Evolutionary conservation across 2,888 invertebrate species (phyloP), one percentile per base, ranked within the genome.

Genomic region (Diarsia dahlii): DNA sequence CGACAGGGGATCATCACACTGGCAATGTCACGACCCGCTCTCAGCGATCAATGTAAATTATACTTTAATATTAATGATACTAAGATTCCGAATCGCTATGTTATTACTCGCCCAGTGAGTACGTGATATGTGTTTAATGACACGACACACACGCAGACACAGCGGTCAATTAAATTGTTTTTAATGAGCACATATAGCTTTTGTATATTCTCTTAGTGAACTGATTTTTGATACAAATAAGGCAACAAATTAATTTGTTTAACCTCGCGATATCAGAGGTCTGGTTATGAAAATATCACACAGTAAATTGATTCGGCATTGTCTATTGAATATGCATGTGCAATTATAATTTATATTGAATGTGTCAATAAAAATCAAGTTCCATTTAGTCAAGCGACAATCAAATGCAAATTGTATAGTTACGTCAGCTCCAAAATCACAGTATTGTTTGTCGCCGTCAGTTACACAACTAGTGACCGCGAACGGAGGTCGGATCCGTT

Each of bases 381-480:
- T 84, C 80, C 80, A 88, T 88, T 67, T 90, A 89, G 88, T 87
- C 89, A 90, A 88, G 87, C 82, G 88, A 89, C 89, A 91, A 92
- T 92, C 84, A 87, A 91, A 91, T 88, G 84, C 85, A 87, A 86
- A 90, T 88, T 86, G 78, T 84, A 80, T 86, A 81, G 90, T 94
- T 93, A 94, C 93, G 91, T 92, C 90, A 93, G 87, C 72, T 81
- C 83, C 82, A 82, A 89, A 88, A 89, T 89, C 86, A 90, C 89
- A 91, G 93, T 93, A 95, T 95, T 96, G 96, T 96, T 93, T 94
- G 95, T 95, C 93, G 92, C 88, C 89, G 89, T 84, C 85, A 89
- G 91, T 96, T 95, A 95, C 95, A 94, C 95, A 96, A 96, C 90
- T 76, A 85, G 91, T 93, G 96, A 94, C 96, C 96, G 95, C 95